These are phyloP conservation scores for Leptinotarsa lineolata DNA, from an alignment of 1,140 invertebrate species.

Conservation along the genomic window DNA sequence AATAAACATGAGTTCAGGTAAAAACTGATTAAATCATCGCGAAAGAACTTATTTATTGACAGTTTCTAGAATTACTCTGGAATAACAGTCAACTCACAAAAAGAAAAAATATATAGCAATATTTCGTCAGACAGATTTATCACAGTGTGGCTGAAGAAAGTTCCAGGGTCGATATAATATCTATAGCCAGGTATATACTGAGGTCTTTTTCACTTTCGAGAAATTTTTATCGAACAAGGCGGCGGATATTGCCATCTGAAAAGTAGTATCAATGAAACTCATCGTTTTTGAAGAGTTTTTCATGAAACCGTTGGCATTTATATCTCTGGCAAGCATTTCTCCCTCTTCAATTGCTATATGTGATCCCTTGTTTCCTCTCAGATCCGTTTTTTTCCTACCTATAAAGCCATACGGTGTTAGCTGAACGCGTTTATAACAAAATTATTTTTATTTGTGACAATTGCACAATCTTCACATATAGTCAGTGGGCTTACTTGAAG, in stretches of 20 bases:
- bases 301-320: constrained; percentile 45
- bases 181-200: constrained; percentile 12
- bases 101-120: no score
- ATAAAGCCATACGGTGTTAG: no score
- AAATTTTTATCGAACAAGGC: constrained; percentile 27
- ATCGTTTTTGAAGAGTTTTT: constrained; percentile 44
- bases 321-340: constrained; percentile 39
- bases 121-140: not conserved
- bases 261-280: constrained; percentile 53
- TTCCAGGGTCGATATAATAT: not conserved
- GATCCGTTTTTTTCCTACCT: constrained; percentile 70
- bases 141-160: not conserved
- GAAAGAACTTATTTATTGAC: no score
- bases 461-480: no score
- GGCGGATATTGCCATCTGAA: constrained; percentile 40
- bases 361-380: constrained; percentile 60
- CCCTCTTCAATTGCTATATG: constrained; percentile 39
- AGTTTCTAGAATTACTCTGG: no score
- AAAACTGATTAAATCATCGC: no score
- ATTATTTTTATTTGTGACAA: no score
- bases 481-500: no score
- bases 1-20: no score
- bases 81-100: no score
- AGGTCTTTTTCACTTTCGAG: constrained; percentile 2
- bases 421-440: no score